Base-by-base conservation (phyloP, 53 echinoderm and acorn worm genomes). In the Mesocentrotus franciscanus region DNA sequence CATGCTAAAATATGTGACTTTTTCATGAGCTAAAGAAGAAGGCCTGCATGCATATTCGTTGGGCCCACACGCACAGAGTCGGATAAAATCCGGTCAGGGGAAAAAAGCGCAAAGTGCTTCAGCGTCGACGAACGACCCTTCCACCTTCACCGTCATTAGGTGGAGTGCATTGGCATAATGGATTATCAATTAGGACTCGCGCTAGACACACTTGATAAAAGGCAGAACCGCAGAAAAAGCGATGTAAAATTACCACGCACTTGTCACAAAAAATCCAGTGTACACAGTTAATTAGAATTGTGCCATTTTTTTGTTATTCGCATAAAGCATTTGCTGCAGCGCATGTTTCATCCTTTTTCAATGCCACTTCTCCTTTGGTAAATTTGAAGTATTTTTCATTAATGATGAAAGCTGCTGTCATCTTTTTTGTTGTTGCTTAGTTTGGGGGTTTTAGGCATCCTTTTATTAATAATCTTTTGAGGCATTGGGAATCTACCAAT, bases 1-100 rank as follows among this genome's bases (percentile, higher is more conserved):
- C 87, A 87, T 87, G 87, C 87, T 87, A 87, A 87, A 87, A 87
- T 87, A 87, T 87, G 87, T 87, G 87, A 87, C 87, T 87, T 87
- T 87, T 87, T 87, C 87, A 87, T 58, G 29, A 87, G 57, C 87
- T 27, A 81, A 35, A 39, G 4, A 5, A 85, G 26, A 12, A 85
- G 85, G 42, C 81, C 27, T 87, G 58, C 87, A 87, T 87, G 58
- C 87, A 87, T 29, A 57, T 87, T 56, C 57, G 26, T 1, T 57
- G 56, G 15, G 58, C 87, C 59, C 87, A 35, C 87, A 87, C 87
- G n/a, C 39, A 49, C 87, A 87, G 87, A 59, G 0, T 39, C n/a
- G n/a, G 87, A 58, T 56, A 27, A 58, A 75, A 81, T 81, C 58
- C 87, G 13, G 57, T 27, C 58, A 16, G 58, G n/a, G 13, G 4